Percentiles rank a stretch among this genome's conserved stretches.
These are phyloP conservation scores for Maniola hyperantus DNA, from an alignment of 2,888 invertebrate genomes.

Conservation along the genomic window DNA sequence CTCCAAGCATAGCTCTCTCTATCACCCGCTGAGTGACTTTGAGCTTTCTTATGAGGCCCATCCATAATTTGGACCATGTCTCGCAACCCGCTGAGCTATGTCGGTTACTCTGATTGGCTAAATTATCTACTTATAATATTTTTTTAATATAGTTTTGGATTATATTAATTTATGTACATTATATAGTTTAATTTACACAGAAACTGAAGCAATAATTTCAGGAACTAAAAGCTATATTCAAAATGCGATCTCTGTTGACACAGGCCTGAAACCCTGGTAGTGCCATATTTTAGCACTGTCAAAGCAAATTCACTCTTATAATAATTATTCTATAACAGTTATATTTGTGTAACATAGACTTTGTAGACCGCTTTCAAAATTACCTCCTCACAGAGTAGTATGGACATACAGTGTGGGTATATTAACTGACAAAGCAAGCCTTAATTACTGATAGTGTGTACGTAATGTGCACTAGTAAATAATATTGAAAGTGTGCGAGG, in stretches of 20 bases:
- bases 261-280: constrained; percentile 6
- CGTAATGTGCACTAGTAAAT: constrained; percentile 45
- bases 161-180: no score
- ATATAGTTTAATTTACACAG: background rate
- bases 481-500: constrained; percentile 32
- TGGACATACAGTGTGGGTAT: background rate
- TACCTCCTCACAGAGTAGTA: background rate
- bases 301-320: background rate
- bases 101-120: no score
- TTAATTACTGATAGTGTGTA: constrained; percentile 62
- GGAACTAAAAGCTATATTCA: constrained; percentile 16
- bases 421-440: constrained; percentile 35
- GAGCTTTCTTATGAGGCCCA: no score
- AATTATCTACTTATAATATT: no score
- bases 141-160: no score
- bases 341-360: background rate
- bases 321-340: no score
- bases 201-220: background rate
- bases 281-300: background rate
- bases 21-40: no score
- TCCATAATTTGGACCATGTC: no score
- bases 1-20: no score
- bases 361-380: background rate
- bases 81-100: no score
- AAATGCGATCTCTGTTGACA: constrained; percentile 27